Base-by-base conservation (phyloP, 2,113 vertebrate genomes). In the Ornithorhynchus anatinus region DNA sequence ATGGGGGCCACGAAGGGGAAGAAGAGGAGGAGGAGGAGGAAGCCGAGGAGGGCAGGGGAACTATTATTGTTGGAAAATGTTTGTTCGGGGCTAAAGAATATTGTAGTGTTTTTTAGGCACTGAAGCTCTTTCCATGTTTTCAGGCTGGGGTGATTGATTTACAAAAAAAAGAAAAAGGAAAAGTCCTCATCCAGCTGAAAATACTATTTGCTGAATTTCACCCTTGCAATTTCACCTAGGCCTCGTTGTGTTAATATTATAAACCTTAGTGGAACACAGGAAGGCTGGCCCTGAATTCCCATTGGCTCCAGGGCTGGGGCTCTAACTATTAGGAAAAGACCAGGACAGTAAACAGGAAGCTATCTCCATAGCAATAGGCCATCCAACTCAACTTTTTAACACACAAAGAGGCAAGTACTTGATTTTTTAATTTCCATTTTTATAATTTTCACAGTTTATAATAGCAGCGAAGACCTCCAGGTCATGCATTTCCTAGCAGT, bases 311-410 rank as follows among this genome's bases (percentile, higher is more conserved):
- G 59, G 52, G 32, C 36, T 47, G 44, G n/a, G 68, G 72, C 79
- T 63, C 70, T 66, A 72, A 75, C 77, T 48, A 53, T 54, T 51
- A 33, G 75, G n/a, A 58, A 50, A 68, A 73, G 72, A 70, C 64
- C 61, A 67, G 52, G 40, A 4, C 3, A 2, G 66, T 85, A 75
- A 79, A 84, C 76, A 88, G 76, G 77, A 75, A 82, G 51, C 59
- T 79, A 81, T 89, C 81, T 81, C 89, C 85, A 89, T 80, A 86
- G 90, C 81, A 91, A 91, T 82, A 27, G 73, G 72, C 84, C 59
- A 51, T 78, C 37, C 22, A 72, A 72, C 86, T 88, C 90, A 83
- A 89, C 80, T 89, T 90, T 89, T 89, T 80, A 89, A 81, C 83
- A 87, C 75, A 52, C 35, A 69, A 84, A 81, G 84, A 87, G 73